Percentiles rank a stretch among this genome's conserved stretches.
These are phyloP conservation scores for Crocodylus rhombifer DNA, from an alignment of 2,797 vertebrate species.

Conservation along the genomic window DNA sequence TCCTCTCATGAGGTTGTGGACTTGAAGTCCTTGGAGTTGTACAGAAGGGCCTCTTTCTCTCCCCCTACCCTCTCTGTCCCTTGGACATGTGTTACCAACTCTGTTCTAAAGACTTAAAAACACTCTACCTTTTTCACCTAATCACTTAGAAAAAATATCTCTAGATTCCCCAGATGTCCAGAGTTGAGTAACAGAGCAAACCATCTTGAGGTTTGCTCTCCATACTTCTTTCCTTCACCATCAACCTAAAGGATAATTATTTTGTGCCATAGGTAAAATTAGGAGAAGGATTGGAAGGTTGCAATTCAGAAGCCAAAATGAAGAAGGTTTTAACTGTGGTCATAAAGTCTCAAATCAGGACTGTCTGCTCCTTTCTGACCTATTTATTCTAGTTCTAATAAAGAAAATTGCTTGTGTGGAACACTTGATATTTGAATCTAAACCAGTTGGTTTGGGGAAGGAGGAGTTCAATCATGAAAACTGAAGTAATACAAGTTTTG, in stretches of 20 bases:
- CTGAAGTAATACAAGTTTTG: background rate
- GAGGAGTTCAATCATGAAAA: background rate
- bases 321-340: background rate
- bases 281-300: constrained; percentile 23
- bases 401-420: background rate
- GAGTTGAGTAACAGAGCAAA: constrained; percentile 1
- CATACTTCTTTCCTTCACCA: background rate
- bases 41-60: background rate
- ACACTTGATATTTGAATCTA: constrained; percentile 1
- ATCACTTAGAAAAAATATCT: background rate
- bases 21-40: background rate
- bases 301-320: constrained; percentile 33
- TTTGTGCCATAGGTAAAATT: constrained; percentile 22
- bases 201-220: background rate
- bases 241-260: background rate
- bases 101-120: constrained; percentile 15
- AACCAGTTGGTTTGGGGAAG: constrained; percentile 3
- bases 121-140: background rate
- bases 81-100: background rate
- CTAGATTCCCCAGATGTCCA: background rate
- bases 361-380: background rate
- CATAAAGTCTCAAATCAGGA: constrained; percentile 14
- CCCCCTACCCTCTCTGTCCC: background rate
- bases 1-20: background rate
- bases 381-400: background rate